Conservation (phyloP, 92 coral and sea anemone species). For the Porites lobata region DNA sequence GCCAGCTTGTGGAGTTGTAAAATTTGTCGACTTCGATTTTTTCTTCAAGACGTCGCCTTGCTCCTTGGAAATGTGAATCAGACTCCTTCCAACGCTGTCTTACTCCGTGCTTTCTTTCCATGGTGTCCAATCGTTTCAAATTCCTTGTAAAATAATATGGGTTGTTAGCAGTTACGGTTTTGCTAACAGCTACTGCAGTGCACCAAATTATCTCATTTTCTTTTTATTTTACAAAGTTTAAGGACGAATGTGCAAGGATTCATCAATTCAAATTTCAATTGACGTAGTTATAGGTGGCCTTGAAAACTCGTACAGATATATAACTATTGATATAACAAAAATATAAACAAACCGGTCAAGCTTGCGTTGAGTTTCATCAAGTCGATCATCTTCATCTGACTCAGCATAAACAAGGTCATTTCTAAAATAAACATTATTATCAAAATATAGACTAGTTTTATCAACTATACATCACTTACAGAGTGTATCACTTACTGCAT, state of each 20-base stretch:
- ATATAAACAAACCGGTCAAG: background rate
- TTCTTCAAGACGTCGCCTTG: constrained; percentile 30
- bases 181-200: too few relatives aligned
- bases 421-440: background rate
- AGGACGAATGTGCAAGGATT: too few relatives aligned
- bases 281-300: background rate
- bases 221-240: background rate
- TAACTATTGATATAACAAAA: background rate
- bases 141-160: background rate
- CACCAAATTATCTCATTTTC: background rate
- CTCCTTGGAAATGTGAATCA: constrained; percentile 34
- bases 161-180: background rate
- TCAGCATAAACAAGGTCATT: constrained; percentile 4
- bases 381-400: background rate
- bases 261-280: too few relatives aligned
- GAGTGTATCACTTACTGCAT: background rate
- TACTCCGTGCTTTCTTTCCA: constrained; percentile 47
- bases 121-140: constrained; percentile 3
- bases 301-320: background rate
- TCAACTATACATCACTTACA: background rate
- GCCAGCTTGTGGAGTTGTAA: constrained; percentile 70
- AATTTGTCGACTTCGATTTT: constrained; percentile 38
- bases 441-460: background rate
- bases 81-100: constrained; percentile 36
- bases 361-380: background rate